Evolutionary conservation across 2,113 vertebrate species (phyloP).

Genomic region (Lycaon pictus): DNA sequence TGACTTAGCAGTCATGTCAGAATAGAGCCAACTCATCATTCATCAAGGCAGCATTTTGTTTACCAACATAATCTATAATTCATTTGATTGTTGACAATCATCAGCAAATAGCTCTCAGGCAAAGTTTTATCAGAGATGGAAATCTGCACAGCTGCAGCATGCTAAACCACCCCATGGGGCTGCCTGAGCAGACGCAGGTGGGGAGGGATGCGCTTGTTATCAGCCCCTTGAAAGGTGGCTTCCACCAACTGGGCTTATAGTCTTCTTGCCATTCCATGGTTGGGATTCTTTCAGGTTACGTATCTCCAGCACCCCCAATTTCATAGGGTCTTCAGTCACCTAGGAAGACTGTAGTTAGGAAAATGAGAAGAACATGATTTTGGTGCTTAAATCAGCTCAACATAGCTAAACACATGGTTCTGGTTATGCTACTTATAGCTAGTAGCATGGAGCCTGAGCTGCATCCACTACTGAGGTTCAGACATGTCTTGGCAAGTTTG

Average conservation of each 20-base stretch:
- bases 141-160: slow-evolving; percentile 77
- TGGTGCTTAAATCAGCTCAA: neutral
- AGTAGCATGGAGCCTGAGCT: neutral
- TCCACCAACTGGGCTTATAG: neutral
- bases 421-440: neutral
- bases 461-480: fast-evolving
- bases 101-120: slow-evolving; percentile 87
- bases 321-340: neutral
- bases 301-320: neutral
- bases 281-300: neutral
- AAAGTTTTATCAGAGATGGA: slow-evolving; percentile 88
- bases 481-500: neutral
- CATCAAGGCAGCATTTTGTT: slow-evolving; percentile 89
- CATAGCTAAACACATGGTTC: neutral
- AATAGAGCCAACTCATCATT: slow-evolving; percentile 86
- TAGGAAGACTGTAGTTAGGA: neutral
- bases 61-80: slow-evolving; percentile 91
- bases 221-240: neutral
- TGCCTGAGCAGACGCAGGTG: neutral
- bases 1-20: slow-evolving; percentile 90
- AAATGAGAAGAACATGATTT: neutral
- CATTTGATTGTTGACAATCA: slow-evolving; percentile 90
- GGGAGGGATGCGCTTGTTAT: neutral
- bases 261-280: neutral
- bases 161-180: slow-evolving; percentile 58